These are phyloP conservation scores for Heteronetta atricapilla DNA, from an alignment of 2,113 vertebrate species.

Conservation along the genomic window DNA sequence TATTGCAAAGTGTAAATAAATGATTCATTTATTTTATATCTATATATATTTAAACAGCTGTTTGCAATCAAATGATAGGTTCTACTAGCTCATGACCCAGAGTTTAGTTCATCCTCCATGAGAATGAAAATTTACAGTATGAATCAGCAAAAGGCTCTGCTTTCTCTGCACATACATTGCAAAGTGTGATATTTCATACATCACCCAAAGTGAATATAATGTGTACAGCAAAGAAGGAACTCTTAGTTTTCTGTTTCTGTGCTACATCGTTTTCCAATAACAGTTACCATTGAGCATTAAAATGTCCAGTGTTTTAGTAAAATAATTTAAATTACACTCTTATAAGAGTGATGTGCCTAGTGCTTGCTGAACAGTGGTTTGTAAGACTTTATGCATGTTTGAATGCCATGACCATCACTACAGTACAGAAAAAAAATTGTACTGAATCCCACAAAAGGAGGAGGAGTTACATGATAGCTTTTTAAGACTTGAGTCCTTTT, in stretches of 20 bases:
- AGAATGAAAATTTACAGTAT: neutral
- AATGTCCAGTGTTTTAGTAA: neutral
- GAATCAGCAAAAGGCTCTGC: slow-evolving; percentile 9
- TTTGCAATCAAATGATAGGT: slow-evolving; percentile 43
- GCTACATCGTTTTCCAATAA: neutral
- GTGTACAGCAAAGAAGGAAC: neutral
- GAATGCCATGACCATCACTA: neutral
- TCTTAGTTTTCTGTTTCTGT: neutral
- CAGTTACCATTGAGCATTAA: neutral
- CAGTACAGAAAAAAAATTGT: neutral
- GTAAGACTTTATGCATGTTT: neutral
- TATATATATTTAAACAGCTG: slow-evolving; percentile 23
- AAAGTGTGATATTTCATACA: neutral
- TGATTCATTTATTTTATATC: slow-evolving; percentile 35
- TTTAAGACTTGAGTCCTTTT: neutral
- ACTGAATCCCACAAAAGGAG: neutral
- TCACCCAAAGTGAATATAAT: neutral
- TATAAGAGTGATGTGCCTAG: neutral
- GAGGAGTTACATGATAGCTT: neutral
- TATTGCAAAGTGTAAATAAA: slow-evolving; percentile 58
- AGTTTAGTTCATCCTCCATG: neutral
- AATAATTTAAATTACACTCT: neutral
- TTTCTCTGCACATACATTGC: neutral
- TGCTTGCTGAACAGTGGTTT: neutral
- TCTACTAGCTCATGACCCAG: slow-evolving; percentile 11